Conservation (phyloP, 2,113 vertebrate species). For the Halichoeres trimaculatus region DNA sequence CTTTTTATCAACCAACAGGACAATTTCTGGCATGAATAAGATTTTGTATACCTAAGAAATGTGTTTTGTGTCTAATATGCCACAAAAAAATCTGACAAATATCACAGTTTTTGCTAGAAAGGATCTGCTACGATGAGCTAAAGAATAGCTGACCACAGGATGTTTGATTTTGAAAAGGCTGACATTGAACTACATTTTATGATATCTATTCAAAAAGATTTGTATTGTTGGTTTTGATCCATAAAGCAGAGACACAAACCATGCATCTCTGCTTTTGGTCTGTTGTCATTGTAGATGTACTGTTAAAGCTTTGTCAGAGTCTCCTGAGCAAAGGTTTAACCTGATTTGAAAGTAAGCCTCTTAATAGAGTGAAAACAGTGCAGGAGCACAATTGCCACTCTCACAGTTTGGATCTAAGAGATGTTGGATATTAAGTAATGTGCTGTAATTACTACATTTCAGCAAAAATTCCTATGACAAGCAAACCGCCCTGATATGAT, state of each 20-base stretch:
- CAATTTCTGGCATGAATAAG: too few relatives aligned
- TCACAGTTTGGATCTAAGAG: constrained; percentile 4
- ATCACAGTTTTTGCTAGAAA: too few relatives aligned
- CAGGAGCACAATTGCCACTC: background rate
- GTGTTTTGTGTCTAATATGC: too few relatives aligned
- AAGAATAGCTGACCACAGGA: too few relatives aligned
- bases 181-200: background rate
- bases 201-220: background rate
- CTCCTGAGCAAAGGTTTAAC: background rate
- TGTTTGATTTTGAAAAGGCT: too few relatives aligned
- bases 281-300: background rate
- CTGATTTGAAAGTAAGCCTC: constrained; percentile 13
- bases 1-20: too few relatives aligned
- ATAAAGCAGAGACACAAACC: background rate
- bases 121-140: too few relatives aligned
- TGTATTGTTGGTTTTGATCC: background rate
- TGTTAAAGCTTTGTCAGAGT: constrained; percentile 1
- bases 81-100: too few relatives aligned
- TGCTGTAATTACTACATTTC: constrained; percentile 34
- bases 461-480: constrained; percentile 34
- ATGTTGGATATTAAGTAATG: constrained; percentile 32
- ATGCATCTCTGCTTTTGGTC: background rate
- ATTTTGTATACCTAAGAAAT: too few relatives aligned
- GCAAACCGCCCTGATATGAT: constrained; percentile 27
- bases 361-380: constrained; percentile 2